Percentiles rank a stretch among this genome's conserved stretches.
These are phyloP conservation scores for Pseudochirops corinnae DNA, from an alignment of 2,797 vertebrate species.

Conservation along the genomic window DNA sequence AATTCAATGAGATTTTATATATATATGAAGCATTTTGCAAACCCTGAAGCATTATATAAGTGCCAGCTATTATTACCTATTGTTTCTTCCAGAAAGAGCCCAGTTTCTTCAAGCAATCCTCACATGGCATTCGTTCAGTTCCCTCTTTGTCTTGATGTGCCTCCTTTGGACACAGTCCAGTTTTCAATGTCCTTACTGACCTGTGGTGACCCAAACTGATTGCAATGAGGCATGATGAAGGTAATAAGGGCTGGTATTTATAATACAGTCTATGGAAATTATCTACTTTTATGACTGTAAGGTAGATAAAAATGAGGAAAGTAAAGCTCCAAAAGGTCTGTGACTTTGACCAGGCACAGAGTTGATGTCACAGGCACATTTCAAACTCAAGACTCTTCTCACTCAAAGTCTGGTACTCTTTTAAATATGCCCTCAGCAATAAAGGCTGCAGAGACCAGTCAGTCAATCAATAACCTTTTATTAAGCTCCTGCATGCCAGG, in stretches of 20 bases:
- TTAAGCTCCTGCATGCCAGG: not conserved
- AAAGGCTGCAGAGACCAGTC: slow-evolving; percentile 70
- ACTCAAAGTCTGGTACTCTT: slow-evolving; percentile 8
- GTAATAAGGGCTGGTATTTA: not conserved
- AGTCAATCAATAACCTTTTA: not conserved
- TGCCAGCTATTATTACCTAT: not conserved
- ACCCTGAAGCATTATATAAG: not conserved
- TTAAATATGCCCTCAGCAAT: slow-evolving; percentile 69
- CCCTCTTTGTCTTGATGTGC: not conserved
- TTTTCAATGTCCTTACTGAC: not conserved
- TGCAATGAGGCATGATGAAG: not conserved
- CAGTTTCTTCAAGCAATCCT: not conserved
- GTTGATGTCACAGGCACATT: not conserved
- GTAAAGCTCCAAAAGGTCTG: not conserved
- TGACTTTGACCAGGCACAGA: not conserved
- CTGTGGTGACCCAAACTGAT: not conserved
- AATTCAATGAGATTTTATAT: not conserved
- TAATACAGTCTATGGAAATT: not conserved
- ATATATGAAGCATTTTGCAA: not conserved
- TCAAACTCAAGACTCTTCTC: not conserved
- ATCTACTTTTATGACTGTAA: not conserved
- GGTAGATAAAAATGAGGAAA: not conserved
- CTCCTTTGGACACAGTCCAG: not conserved
- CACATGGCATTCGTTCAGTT: not conserved
- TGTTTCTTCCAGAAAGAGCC: not conserved